phyloP scores from a whole-genome alignment of 2,113 vertebrate genomes.

The Rynchops niger region DNA sequence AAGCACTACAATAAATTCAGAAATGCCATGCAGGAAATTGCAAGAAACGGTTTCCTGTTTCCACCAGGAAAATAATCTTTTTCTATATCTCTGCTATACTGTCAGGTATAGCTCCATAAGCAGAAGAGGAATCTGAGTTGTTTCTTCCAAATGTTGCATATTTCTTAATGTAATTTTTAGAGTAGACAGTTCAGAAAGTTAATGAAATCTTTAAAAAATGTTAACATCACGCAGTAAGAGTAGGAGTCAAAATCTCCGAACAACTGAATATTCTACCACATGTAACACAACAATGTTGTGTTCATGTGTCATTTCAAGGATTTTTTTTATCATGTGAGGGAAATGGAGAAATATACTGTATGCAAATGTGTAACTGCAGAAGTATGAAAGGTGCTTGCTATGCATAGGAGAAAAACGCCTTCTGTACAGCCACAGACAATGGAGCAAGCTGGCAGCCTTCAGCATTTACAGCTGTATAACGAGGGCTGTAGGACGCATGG shows the following conservation, averaged over 20 bases:
- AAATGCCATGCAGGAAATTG: neutral
- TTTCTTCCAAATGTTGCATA: neutral
- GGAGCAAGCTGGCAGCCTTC: neutral
- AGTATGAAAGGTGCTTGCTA: constrained; percentile 26
- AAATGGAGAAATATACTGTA: neutral
- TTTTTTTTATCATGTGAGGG: neutral
- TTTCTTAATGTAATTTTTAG: neutral
- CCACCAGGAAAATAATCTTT: neutral
- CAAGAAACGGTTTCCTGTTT: neutral
- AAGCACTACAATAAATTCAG: neutral
- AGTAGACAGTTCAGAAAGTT: neutral
- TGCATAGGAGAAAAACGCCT: constrained; percentile 13
- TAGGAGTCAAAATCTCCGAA: neutral
- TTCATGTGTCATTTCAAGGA: neutral
- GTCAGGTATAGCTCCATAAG: neutral
- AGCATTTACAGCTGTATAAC: constrained; percentile 34
- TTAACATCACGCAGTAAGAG: neutral
- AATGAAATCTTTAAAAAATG: neutral
- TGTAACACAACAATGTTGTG: neutral
- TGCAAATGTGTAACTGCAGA: constrained; percentile 33
- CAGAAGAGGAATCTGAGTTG: neutral
- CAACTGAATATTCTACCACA: neutral
- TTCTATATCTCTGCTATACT: neutral
- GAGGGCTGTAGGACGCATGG: constrained; percentile 22
- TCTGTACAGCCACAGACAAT: neutral